phyloP scores from a whole-genome alignment of 2,888 invertebrate species.

The Tricholauxania praeusta region DNA sequence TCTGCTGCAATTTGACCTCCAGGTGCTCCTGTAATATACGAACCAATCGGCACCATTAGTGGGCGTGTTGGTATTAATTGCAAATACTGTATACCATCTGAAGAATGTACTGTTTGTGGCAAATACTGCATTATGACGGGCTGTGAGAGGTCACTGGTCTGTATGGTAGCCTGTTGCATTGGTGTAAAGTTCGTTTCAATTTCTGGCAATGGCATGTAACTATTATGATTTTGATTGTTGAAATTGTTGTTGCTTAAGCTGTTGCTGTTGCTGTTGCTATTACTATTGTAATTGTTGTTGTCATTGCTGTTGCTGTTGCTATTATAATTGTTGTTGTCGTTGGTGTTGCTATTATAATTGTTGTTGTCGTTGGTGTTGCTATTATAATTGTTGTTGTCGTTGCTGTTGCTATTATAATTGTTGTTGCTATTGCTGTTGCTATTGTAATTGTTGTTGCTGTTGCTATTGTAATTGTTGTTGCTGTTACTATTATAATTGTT shows the following conservation, averaged over 20 bases:
- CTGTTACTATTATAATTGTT: no score
- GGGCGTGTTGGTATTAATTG: constrained; percentile 66
- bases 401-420: no score
- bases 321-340: no score
- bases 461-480: no score
- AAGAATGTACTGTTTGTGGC: constrained; percentile 57
- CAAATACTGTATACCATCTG: constrained; percentile 63
- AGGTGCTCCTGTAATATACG: constrained; percentile 52
- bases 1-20: background rate
- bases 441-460: no score
- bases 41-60: constrained; percentile 64
- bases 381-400: background rate
- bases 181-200: constrained; percentile 64
- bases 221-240: background rate
- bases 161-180: constrained; percentile 52
- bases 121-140: constrained; percentile 67
- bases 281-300: background rate
- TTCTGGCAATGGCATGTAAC: constrained; percentile 52
- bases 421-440: no score
- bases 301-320: no score
- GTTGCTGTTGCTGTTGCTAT: no score
- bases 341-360: no score
- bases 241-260: background rate
- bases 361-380: constrained; percentile 21
- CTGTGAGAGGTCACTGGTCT: constrained; percentile 32